Evolutionary conservation across 2,888 invertebrate genomes (phyloP), one percentile per base, ranked within the genome.

Genomic region (Thymelicus sylvestris): DNA sequence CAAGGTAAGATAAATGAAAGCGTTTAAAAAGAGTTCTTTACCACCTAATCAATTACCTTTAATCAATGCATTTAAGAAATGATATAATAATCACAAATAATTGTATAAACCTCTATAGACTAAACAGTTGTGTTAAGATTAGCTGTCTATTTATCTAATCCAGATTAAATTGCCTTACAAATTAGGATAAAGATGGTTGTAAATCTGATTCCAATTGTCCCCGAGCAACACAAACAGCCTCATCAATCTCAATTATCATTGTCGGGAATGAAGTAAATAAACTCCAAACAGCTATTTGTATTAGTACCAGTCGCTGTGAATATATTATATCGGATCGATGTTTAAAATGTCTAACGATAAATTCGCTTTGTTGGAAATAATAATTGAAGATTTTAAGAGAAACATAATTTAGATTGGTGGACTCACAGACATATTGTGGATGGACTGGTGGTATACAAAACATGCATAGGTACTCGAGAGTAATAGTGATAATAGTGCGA

Each of bases 161-260:
- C 65, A 65, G 65, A 44, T 65, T 70, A 70, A 70, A 70, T 70
- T 70, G 50, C 41, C 48, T 65, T 60, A 60, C 65, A 65, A 70
- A 70, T 70, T 64, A 70, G 65, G 70, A 70, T 70, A 65, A 70
- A 70, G 70, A 60, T 70, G 65, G 65, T 60, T 70, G 65, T 70
- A 70, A 64, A 70, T 70, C 70, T 70, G 50, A 70, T 70, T 70
- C 70, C 70, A 70, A 70, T 70, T 70, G 70, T 65, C 65, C 70
- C 65, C 65, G 50, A 60, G 65, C 65, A 60, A 70, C 59, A n/a
- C 65, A 65, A 70, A 70, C 70, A 70, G 52, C 8, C 70, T 64
- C 60, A 70, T 70, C 70, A 70, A 70, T 70, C 70, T 70, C 65
- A 70, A 70, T 70, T 70, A 70, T 70, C 65, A 50, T 48, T 15